Percentiles rank a stretch among this genome's conserved stretches.
These are phyloP conservation scores for Drosophila affinis DNA, from an alignment of 2,888 invertebrate genomes.

Conservation along the genomic window DNA sequence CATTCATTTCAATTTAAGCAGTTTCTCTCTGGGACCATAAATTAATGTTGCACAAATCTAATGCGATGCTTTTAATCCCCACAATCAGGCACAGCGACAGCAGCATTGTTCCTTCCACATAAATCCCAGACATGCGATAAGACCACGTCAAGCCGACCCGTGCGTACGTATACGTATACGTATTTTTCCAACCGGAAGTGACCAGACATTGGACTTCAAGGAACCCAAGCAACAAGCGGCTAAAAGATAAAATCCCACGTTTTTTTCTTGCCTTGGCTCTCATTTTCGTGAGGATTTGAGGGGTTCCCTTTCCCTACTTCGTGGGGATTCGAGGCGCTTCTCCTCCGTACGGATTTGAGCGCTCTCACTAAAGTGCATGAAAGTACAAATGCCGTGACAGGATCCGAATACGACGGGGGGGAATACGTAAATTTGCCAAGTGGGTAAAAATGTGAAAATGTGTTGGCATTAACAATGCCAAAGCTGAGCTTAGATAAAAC, in stretches of 20 bases:
- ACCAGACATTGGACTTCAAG: slow-evolving; percentile 31
- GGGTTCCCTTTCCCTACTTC: neutral
- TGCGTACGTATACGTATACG: neutral
- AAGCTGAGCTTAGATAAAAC: slow-evolving; percentile 40
- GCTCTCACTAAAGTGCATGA: slow-evolving; percentile 54
- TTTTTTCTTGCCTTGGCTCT: neutral
- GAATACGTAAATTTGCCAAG: slow-evolving; percentile 66
- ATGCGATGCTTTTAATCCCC: slow-evolving; percentile 66
- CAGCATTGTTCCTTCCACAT: slow-evolving; percentile 57
- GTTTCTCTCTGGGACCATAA: slow-evolving; percentile 51
- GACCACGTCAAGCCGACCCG: slow-evolving; percentile 35
- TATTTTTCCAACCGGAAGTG: slow-evolving; percentile 42
- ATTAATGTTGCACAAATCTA: slow-evolving; percentile 58
- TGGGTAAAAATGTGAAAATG: slow-evolving; percentile 58
- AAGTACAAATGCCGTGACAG: slow-evolving; percentile 43
- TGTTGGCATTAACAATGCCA: slow-evolving; percentile 59
- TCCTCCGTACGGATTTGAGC: slow-evolving; percentile 55
- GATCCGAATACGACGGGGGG: slow-evolving; percentile 7
- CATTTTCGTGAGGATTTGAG: slow-evolving; percentile 17
- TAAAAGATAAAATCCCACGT: slow-evolving; percentile 64
- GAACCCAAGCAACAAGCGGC: slow-evolving; percentile 58
- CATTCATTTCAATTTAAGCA: slow-evolving; percentile 58
- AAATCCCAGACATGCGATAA: slow-evolving; percentile 71
- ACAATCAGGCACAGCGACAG: slow-evolving; percentile 52
- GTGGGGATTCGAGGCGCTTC: slow-evolving; percentile 4